Base-by-base conservation (phyloP, 2,113 vertebrate species). In the Mirza zaza region DNA sequence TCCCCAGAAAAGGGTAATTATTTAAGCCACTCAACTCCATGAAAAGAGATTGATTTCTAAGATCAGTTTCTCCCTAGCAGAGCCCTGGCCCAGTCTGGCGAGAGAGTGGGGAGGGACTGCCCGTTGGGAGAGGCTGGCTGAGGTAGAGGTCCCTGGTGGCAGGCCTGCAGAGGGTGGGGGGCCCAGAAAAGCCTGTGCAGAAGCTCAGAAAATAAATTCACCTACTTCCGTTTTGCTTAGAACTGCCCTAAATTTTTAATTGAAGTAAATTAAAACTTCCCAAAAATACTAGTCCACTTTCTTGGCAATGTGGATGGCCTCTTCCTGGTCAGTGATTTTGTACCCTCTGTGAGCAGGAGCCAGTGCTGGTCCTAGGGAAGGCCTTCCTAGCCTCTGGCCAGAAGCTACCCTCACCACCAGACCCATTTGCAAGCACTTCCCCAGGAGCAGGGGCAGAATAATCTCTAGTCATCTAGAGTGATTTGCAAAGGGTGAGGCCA, bases 231-330 rank as follows among this genome's bases (percentile, higher is more conserved):
- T 91, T 96, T 85, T 90, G 87, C 68, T 91, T 32, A 39, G 92
- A 93, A 87, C 95, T 97, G 97, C 92, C 97, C 96, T 97, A 95
- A 95, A 97, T 97, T 97, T 94, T 97, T 98, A 97, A 95, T 85
- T 92, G 94, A 97, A 92, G 55, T 94, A 97, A 97, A 98, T 97
- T 96, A 97, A 93, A 88, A 96, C 55, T 70, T 97, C 94, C 94
- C 97, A 13, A 92, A 97, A 97, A 91, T 94, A 97, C 25, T 73
- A 96, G 95, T 96, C 55, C 63, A 94, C 81, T 94, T 97, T 91
- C 83, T 75, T 14, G 75, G 77, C n/a, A 8, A 80, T 25, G 18
- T 32, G 18, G 70, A 82, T 15, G 18, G 27, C 68, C 34, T 50
- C 29, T 92, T 93, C 45, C 42, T 12, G 3, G 3, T 57, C 29